Evolutionary conservation across 2,888 invertebrate species (phyloP).

Genomic region (Halocaridina rubra): DNA sequence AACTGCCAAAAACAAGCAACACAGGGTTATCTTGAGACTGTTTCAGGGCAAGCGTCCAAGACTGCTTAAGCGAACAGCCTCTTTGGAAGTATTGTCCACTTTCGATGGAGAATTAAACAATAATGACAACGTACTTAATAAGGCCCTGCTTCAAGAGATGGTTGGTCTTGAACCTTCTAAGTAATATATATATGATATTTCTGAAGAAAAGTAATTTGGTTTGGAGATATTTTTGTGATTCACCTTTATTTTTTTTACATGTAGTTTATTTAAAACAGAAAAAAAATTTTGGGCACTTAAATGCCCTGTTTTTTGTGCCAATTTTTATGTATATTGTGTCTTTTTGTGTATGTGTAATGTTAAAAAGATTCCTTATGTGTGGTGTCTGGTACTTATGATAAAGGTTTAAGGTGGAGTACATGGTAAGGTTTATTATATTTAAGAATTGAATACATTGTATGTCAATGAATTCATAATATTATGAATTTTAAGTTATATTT

Average conservation of each 20-base stretch:
- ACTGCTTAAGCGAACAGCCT: conserved; percentile 34
- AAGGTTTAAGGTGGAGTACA: conserved; percentile 56
- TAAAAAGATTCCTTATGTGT: conserved; percentile 57
- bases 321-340: conserved; percentile 59
- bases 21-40: conserved; percentile 55
- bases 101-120: conserved; percentile 31
- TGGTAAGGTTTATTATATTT: conserved; percentile 54
- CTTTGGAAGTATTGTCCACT: not conserved
- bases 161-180: conserved; percentile 49
- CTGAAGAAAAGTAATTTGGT: conserved; percentile 44
- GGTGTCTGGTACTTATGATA: conserved; percentile 60
- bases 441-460: conserved; percentile 27
- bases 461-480: conserved; percentile 31
- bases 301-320: conserved; percentile 54
- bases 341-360: conserved; percentile 59
- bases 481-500: conserved; percentile 51
- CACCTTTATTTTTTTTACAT: conserved; percentile 46
- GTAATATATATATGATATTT: conserved; percentile 55
- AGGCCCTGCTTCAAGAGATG: conserved; percentile 50
- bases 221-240: conserved; percentile 58
- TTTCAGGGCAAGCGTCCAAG: conserved; percentile 40
- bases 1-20: conserved; percentile 26
- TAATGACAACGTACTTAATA: conserved; percentile 46
- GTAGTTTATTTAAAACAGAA: conserved; percentile 42
- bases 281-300: conserved; percentile 30